A percentile compares a stretch with the other conserved stretches of the same genome.
Evolutionary conservation across 2,797 vertebrate species (phyloP).

Genomic region (Sciurus vulgaris): DNA sequence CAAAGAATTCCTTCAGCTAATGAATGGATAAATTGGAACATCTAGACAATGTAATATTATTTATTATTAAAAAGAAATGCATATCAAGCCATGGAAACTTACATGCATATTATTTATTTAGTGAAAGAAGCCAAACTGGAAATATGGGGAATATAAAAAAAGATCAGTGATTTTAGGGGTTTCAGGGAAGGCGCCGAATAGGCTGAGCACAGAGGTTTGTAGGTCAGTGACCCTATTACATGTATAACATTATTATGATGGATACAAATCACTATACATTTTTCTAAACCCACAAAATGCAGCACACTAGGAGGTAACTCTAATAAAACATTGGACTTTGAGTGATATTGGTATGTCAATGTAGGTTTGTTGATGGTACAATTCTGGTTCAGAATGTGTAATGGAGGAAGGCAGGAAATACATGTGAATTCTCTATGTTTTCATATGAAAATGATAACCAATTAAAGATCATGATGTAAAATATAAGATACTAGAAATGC

Average conservation of each 20-base stretch:
- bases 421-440: neutral
- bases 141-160: neutral
- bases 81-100: neutral
- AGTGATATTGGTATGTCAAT: neutral
- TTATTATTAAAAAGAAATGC: neutral
- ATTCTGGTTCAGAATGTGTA: neutral
- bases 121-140: neutral
- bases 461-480: neutral
- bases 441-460: neutral
- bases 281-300: neutral
- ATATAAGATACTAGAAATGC: neutral
- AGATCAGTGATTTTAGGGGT: neutral
- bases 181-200: accelerated
- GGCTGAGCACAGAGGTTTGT: neutral
- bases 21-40: neutral
- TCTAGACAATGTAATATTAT: neutral
- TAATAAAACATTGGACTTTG: neutral
- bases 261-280: neutral
- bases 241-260: neutral
- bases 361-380: no score
- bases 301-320: neutral
- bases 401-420: no score
- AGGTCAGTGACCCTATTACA: neutral
- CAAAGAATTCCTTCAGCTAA: neutral
- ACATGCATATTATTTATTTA: neutral